Base-by-base conservation (phyloP, 1,140 invertebrate species). In the Heliconius nattereri region DNA sequence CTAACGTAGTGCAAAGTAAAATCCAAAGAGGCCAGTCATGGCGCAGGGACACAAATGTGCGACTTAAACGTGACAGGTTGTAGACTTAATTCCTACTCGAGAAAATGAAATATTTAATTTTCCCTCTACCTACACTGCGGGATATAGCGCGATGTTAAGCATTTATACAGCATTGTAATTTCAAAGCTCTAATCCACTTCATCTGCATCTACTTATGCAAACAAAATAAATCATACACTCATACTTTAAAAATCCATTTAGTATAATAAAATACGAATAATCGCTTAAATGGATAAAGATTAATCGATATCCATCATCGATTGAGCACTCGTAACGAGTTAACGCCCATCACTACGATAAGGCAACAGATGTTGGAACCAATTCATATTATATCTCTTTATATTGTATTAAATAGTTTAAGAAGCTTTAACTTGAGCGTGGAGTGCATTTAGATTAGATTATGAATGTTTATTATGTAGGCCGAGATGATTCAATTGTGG, bases 401-500 rank as follows among this genome's bases (percentile, higher is more conserved):
- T 66, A 66, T 66, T 66, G 16, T 66, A 66, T 66, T 66, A 26
- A 66, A 66, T 66, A 29, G 60, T 66, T 29, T 66, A 66, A 66
- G 60, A 29, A 66, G 60, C 60, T 66, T 66, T 66, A 66, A 66
- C 60, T 66, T 5, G 60, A 66, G 60, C 60, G 60, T 66, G 29
- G 60, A 66, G 60, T 66, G 60, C 60, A n/a, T 66, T 66, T 66
- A 29, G 60, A 66, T 66, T 66, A 66, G 60, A 66, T 66, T 66
- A 66, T 66, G 26, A 66, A 26, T 66, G 23, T 66, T 66, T 29
- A 66, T 66, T 29, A 66, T 26, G 60, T 66, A 29, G 60, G 60
- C 26, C 60, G 60, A 66, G 23, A 66, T 66, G 60, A 66, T 66
- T 66, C 60, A 66, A 66, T 26, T 66, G 9, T 26, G 23, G 11